Evolutionary conservation across 1,140 invertebrate species (phyloP), one percentile per base, ranked within the genome.

Genomic region (Heliconius nattereri): DNA sequence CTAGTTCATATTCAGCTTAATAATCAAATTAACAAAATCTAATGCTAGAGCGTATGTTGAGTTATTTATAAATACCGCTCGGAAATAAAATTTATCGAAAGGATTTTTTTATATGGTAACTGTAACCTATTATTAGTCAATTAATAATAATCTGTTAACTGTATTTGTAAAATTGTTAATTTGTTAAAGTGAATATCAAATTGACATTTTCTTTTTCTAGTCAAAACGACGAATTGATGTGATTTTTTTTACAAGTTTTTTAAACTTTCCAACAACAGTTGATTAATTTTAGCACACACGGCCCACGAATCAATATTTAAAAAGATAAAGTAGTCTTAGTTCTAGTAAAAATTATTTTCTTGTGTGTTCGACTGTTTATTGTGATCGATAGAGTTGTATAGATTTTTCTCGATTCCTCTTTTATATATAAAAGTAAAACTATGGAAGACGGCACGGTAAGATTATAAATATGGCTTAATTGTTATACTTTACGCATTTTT

Each of bases 361-460:
- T 29, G 60, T 29, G 13, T 29, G 54, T 11, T 23, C 20, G 20
- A n/a, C 8, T 57, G 20, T 57, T 23, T 57, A 23, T 57, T 57
- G 60, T 26, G 60, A 66, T 66, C 23, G 26, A 29, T 60, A 66
- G 60, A 7, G 9, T 26, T n/a, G 60, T 66, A 66, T 29, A 66
- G 60, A 66, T 66, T 66, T 66, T 66, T 66, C 60, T 66, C 26
- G 26, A 66, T 29, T 66, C 3, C 60, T 11, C 11, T 60, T 9
- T 20, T 26, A 20, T 35, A 9, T 37, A n/a, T 72, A 37, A 23
- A 37, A 35, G 40, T 49, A 70, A 76, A 81, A 29, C n/a, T 45
- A 89, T 89, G 87, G 87, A 85, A 54, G 83, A 87, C 73, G 82
- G 79, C 78, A 88, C 86, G 71, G 87, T 89, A 83, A 75, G 85